phyloP scores from a whole-genome alignment of 2,113 vertebrate species.

The Phoxinus phoxinus region DNA sequence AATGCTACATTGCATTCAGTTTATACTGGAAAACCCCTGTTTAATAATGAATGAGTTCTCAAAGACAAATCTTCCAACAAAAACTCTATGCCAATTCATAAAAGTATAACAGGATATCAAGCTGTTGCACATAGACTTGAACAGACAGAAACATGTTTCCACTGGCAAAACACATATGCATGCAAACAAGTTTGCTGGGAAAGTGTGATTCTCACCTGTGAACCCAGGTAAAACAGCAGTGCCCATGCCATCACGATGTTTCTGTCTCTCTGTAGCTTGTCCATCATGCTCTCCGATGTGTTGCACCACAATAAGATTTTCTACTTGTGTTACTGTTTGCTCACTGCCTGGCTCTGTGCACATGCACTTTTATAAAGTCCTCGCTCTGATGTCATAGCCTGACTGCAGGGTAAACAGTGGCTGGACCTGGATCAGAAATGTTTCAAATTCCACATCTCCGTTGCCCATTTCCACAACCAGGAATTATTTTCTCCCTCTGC shows the following conservation, averaged over 20 bases:
- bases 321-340: slow-evolving; percentile 63
- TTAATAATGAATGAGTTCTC: neutral
- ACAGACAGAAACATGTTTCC: neutral
- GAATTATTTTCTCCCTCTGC: slow-evolving; percentile 25
- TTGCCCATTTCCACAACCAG: slow-evolving; percentile 68
- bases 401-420: slow-evolving; percentile 77
- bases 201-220: slow-evolving; percentile 72
- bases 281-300: slow-evolving; percentile 62
- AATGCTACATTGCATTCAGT: neutral
- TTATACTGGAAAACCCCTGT: neutral
- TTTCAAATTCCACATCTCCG: slow-evolving; percentile 79
- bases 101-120: neutral
- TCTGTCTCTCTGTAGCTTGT: slow-evolving; percentile 60
- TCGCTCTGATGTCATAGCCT: slow-evolving; percentile 78
- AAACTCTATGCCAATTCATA: neutral
- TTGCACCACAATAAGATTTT: slow-evolving; percentile 56
- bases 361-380: slow-evolving; percentile 79
- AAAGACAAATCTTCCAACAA: neutral
- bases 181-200: neutral
- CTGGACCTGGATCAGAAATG: slow-evolving; percentile 76
- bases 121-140: neutral
- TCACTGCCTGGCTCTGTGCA: slow-evolving; percentile 63
- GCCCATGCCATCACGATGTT: slow-evolving; percentile 56
- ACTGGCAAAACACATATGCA: neutral
- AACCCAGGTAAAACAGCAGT: slow-evolving; percentile 68